Evolutionary conservation across 2,113 vertebrate genomes (phyloP).

Genomic region (Struthidea cinerea): DNA sequence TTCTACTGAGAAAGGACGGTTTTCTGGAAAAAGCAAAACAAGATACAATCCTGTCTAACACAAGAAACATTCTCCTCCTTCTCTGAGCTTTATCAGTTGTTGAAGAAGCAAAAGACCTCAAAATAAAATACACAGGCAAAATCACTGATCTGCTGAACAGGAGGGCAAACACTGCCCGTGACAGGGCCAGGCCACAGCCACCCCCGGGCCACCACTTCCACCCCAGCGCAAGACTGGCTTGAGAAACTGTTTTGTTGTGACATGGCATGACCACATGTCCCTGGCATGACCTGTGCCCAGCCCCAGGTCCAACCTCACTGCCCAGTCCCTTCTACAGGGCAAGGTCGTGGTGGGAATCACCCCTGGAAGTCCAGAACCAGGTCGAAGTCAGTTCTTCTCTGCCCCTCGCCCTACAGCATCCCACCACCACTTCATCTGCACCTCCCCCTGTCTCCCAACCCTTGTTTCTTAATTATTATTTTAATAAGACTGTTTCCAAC

Average conservation of each 20-base stretch:
- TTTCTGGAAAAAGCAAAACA: not conserved
- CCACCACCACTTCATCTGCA: not conserved
- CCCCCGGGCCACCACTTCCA: fast-evolving
- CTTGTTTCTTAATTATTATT: conserved; percentile 63
- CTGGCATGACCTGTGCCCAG: not conserved
- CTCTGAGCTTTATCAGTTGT: not conserved
- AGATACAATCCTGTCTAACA: not conserved
- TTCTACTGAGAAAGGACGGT: not conserved
- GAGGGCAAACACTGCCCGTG: fast-evolving
- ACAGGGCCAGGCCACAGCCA: not conserved
- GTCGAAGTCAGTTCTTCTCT: not conserved
- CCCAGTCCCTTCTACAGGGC: fast-evolving
- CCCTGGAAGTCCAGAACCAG: not conserved
- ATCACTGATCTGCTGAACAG: not conserved
- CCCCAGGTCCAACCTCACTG: fast-evolving
- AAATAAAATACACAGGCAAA: not conserved
- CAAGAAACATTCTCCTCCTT: not conserved
- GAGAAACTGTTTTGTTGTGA: not conserved
- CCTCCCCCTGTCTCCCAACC: not conserved
- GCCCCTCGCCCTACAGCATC: not conserved
- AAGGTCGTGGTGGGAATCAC: not conserved
- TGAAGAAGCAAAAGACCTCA: not conserved
- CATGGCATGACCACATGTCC: not conserved
- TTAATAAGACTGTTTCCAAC: conserved; percentile 45
- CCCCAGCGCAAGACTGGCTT: not conserved